Percentiles rank a stretch among this genome's conserved stretches.
phyloP scores from a whole-genome alignment of 2,797 vertebrate genomes.

The Chanos chanos region DNA sequence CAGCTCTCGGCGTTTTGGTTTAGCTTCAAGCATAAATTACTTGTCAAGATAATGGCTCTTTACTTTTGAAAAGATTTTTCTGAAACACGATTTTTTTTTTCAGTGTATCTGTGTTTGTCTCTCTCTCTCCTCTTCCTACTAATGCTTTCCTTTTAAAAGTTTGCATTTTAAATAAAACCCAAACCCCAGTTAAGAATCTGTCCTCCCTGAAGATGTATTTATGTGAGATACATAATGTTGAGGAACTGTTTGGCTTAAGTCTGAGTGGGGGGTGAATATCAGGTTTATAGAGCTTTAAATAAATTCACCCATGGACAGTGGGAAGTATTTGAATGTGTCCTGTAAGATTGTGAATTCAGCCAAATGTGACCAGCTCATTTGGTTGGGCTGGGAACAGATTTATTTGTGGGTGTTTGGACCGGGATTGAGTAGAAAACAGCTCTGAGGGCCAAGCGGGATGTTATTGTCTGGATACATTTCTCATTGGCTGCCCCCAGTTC shows the following conservation, averaged over 20 bases:
- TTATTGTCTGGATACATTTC: too few species aligned
- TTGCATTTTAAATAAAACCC: too few species aligned
- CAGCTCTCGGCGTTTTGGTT: neutral
- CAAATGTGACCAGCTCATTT: slow-evolving; percentile 11
- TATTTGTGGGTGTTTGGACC: slow-evolving; percentile 12
- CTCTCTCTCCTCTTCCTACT: too few species aligned
- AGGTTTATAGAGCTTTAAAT: slow-evolving; percentile 28
- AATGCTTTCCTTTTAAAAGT: too few species aligned
- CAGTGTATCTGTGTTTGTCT: too few species aligned
- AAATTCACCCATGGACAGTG: slow-evolving; percentile 21
- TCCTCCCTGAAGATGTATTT: too few species aligned
- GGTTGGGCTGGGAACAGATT: slow-evolving; percentile 15
- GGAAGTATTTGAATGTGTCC: slow-evolving; percentile 12
- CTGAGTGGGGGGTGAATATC: slow-evolving; percentile 27
- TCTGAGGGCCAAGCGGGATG: neutral
- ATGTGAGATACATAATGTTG: slow-evolving; percentile 4
- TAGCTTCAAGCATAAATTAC: neutral
- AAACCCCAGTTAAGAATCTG: too few species aligned
- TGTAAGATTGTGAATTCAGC: slow-evolving; percentile 23
- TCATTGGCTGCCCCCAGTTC: neutral
- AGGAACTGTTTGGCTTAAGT: slow-evolving; percentile 10
- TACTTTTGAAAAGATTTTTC: too few species aligned
- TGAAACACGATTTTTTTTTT: too few species aligned
- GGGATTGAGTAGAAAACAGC: neutral
- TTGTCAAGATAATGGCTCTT: too few species aligned